Conservation (phyloP, 2,888 invertebrate species). For the Hyalella azteca region DNA sequence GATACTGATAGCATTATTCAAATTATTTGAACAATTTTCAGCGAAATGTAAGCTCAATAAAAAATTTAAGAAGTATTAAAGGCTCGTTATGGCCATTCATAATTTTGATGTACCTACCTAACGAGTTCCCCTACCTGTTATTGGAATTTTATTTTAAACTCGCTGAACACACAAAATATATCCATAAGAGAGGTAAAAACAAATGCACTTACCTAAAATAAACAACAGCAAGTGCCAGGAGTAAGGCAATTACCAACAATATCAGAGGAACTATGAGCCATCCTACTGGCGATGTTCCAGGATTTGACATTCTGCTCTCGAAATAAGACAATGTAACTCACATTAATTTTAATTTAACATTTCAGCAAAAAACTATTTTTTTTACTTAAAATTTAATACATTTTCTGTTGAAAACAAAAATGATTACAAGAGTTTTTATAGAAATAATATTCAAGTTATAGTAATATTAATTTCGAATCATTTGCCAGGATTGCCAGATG, state of each 20-base stretch:
- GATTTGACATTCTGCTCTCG: background rate
- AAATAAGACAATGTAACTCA: no score
- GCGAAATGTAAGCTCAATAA: no score
- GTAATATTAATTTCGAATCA: no score
- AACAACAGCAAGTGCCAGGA: background rate
- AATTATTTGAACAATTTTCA: no score
- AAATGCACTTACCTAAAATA: constrained; percentile 15
- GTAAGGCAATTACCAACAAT: background rate
- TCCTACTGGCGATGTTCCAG: constrained; percentile 4
- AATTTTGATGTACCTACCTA: background rate
- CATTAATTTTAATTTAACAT: no score
- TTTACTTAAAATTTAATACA: no score
- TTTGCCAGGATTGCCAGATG: no score
- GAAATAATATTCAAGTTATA: no score
- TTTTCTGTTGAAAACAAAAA: no score
- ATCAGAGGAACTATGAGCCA: background rate
- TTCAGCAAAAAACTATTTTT: no score
- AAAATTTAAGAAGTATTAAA: background rate
- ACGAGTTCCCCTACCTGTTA: background rate
- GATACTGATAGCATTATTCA: no score
- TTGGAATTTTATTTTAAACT: background rate
- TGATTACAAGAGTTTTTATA: no score
- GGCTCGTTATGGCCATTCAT: background rate
- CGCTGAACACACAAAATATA: background rate
- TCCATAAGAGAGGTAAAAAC: background rate